Base-by-base conservation (phyloP, 2,113 vertebrate species). In the Anolis sagrei region DNA sequence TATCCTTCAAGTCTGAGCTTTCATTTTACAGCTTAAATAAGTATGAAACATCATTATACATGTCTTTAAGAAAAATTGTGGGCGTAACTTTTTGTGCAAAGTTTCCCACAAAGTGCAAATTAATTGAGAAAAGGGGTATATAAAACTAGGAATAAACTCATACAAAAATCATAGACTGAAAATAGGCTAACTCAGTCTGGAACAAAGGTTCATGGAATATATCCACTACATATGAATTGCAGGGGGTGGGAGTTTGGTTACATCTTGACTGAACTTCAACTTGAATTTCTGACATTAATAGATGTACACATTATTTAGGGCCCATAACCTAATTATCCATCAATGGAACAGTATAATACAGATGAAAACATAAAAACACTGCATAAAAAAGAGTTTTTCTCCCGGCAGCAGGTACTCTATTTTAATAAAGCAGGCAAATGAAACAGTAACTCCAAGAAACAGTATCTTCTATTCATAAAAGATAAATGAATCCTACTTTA, bases 341-440 rank as follows among this genome's bases (percentile, higher is more conserved):
- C 13, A 5, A 13, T 58, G 73, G 44, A 85, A 62, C 78, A 25
- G 27, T 81, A 88, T 89, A 79, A 79, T 66, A 21, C 76, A 82
- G 9, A n/a, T 61, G 51, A 81, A 49, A n/a, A 7, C 64, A n/a
- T n/a, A n/a, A n/a, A n/a, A 39, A 18, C 75, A 39, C 77, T n/a
- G 1, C 66, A 83, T 62, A 81, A 76, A 72, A 18, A 89, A 84
- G 80, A 58, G 29, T 8, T 18, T 79, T 61, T 10, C 70, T 81
- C 64, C 11, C 23, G 2, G n/a, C 8, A 64, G 76, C 75, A 81
- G 0, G 82, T 51, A 11, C 66, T 84, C 0, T 87, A 29, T 81
- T 84, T 89, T 88, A 90, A 87, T 69, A 21, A 89, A 83, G 66
- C 48, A 36, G 0, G 78, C 44, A 86, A 86, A 87, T 87, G 0